A percentile compares a stretch with the other conserved stretches of the same genome.
phyloP scores from a whole-genome alignment of 2,888 invertebrate species.

The Taenaris catops region DNA sequence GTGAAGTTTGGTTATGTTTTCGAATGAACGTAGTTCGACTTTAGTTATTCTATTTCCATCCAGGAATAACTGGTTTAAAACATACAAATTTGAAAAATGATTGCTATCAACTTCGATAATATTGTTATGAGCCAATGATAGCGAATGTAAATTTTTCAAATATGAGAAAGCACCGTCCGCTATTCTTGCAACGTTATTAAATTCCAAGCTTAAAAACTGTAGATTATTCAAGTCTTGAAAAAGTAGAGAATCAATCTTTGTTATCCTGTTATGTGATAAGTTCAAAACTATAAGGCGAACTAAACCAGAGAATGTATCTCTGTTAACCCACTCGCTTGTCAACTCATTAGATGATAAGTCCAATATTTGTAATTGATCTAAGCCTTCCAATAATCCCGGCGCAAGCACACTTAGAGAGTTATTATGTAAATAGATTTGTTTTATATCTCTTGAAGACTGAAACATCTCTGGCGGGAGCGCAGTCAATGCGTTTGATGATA shows the following conservation, averaged over 20 bases:
- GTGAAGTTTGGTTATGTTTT: conserved; percentile 88
- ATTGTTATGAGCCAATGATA: conserved; percentile 86
- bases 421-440: conserved; percentile 87
- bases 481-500: conserved; percentile 88
- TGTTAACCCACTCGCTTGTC: conserved; percentile 88
- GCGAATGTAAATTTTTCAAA: conserved; percentile 87
- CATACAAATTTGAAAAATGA: conserved; percentile 86
- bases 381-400: conserved; percentile 85
- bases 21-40: conserved; percentile 85
- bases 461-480: conserved; percentile 90
- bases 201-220: conserved; percentile 86
- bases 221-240: conserved; percentile 88
- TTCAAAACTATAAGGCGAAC: conserved; percentile 87
- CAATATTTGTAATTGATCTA: conserved; percentile 86
- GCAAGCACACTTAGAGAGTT: conserved; percentile 88
- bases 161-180: conserved; percentile 87
- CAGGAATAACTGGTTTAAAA: conserved; percentile 85
- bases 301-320: conserved; percentile 87
- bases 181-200: conserved; percentile 84
- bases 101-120: conserved; percentile 84
- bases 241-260: conserved; percentile 84
- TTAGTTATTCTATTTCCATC: conserved; percentile 86
- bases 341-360: conserved; percentile 87
- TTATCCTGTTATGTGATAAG: conserved; percentile 85
- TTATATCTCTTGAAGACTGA: conserved; percentile 84